These are phyloP conservation scores for Boloria selene DNA, from an alignment of 2,888 invertebrate species.

Conservation along the genomic window DNA sequence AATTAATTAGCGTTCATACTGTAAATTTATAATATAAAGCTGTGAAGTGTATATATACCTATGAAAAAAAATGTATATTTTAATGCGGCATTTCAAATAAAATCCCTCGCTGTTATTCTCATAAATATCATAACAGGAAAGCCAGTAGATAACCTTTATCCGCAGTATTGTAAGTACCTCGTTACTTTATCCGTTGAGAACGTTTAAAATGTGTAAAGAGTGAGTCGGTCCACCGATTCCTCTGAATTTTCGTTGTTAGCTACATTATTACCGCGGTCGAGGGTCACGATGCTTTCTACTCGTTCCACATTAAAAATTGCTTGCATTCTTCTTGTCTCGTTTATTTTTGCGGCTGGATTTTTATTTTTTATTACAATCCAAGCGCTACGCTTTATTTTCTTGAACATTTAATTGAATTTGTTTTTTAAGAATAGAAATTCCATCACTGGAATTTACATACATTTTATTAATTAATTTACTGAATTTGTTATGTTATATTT, in stretches of 20 bases:
- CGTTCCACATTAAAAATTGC: constrained; percentile 79
- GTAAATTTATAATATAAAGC: constrained; percentile 4
- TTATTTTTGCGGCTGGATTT: constrained; percentile 65
- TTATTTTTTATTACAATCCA: constrained; percentile 63
- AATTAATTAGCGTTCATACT: too few relatives aligned
- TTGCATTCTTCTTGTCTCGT: constrained; percentile 74
- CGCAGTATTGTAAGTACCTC: constrained; percentile 34
- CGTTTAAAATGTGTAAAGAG: constrained; percentile 47
- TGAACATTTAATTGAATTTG: constrained; percentile 62
- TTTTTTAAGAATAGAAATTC: constrained; percentile 37
- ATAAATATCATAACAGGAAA: constrained; percentile 30
- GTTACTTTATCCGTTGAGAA: constrained; percentile 39
- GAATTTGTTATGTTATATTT: not conserved
- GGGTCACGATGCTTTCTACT: constrained; percentile 56
- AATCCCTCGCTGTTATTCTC: constrained; percentile 19
- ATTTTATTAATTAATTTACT: constrained; percentile 24
- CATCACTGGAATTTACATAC: constrained; percentile 22
- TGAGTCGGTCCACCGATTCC: constrained; percentile 48
- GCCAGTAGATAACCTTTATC: constrained; percentile 30
- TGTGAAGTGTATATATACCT: constrained; percentile 4
- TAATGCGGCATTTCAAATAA: constrained; percentile 16
- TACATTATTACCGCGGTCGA: constrained; percentile 61
- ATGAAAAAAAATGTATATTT: constrained; percentile 2
- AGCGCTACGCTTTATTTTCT: constrained; percentile 54
- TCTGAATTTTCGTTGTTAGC: constrained; percentile 59